Percentiles rank a stretch among this genome's conserved stretches.
Evolutionary conservation across 64 coral and sea anemone genomes (phyloP).

Genomic region (Pachyseris speciosa): DNA sequence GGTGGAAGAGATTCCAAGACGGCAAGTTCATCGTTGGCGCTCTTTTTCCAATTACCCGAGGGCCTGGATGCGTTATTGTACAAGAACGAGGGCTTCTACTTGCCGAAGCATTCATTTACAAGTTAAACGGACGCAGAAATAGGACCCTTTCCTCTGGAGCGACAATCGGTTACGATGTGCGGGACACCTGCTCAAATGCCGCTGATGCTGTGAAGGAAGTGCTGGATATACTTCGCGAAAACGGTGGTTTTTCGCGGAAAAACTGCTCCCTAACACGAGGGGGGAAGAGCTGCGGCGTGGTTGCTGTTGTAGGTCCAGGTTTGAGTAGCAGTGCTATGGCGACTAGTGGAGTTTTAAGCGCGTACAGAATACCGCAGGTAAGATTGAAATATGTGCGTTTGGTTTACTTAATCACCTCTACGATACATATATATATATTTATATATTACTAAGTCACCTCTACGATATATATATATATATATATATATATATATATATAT

Average conservation of each 20-base stretch:
- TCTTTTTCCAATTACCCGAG: conserved; percentile 70
- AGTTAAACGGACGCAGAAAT: conserved; percentile 22
- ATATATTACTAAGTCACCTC: no score
- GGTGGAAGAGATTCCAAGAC: conserved; percentile 49
- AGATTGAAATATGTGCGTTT: background rate
- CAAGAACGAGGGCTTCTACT: conserved; percentile 40
- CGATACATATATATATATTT: no score
- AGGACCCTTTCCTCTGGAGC: background rate
- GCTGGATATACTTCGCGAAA: background rate
- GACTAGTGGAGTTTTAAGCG: conserved; percentile 50
- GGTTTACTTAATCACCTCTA: background rate
- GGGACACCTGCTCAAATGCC: conserved; percentile 70
- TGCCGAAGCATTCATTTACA: conserved; percentile 69
- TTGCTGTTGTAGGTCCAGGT: conserved; percentile 61
- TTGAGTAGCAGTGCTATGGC: conserved; percentile 23
- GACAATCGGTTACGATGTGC: conserved; percentile 73
- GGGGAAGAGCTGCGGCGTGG: conserved; percentile 8
- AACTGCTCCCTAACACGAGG: background rate
- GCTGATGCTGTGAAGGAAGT: conserved; percentile 20
- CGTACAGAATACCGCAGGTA: conserved; percentile 76
- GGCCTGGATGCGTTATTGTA: conserved; percentile 14
- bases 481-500: no score
- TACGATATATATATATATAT: no score
- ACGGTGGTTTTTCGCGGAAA: background rate
- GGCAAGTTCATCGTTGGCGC: conserved; percentile 69